Conservation (phyloP, 37 sponge, comb jelly and placozoan genomes). For the Halichondria panicea region DNA sequence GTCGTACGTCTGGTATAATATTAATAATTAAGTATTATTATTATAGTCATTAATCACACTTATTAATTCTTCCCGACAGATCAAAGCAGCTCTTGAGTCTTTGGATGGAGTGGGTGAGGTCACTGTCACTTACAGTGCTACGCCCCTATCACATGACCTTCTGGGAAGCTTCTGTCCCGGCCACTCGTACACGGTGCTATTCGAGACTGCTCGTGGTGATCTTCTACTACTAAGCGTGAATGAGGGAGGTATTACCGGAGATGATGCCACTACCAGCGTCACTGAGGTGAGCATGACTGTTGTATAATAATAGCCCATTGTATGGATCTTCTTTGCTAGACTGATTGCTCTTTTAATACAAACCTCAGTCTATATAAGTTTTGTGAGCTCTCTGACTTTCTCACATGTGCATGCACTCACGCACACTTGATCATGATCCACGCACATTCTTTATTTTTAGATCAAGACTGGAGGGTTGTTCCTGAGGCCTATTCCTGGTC, state of each 20-base stretch:
- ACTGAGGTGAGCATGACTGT: slow-evolving; percentile 55
- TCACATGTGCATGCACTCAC: too few relatives aligned
- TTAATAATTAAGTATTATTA: too few relatives aligned
- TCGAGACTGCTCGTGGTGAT: slow-evolving; percentile 63
- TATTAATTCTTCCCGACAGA: slow-evolving; percentile 31
- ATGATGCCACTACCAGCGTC: slow-evolving; percentile 12
- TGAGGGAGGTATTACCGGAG: slow-evolving; percentile 42
- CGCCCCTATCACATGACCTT: slow-evolving; percentile 26
- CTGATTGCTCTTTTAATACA: too few relatives aligned
- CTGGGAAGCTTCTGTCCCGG: slow-evolving; percentile 63
- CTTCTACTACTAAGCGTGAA: slow-evolving; percentile 37
- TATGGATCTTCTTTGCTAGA: too few relatives aligned
- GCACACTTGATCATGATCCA: too few relatives aligned
- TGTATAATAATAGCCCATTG: too few relatives aligned
- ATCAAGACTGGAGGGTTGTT: slow-evolving; percentile 75
- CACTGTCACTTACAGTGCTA: slow-evolving; percentile 1
- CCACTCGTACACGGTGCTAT: slow-evolving; percentile 28
- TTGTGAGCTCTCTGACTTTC: too few relatives aligned
- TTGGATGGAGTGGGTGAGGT: slow-evolving; percentile 31
- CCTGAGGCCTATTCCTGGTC: slow-evolving; percentile 74
- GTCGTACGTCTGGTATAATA: too few relatives aligned
- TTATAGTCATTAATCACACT: too few relatives aligned
- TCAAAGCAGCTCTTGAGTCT: slow-evolving; percentile 33
- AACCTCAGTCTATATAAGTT: too few relatives aligned
- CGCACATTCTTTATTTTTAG: slow-evolving; percentile 13